Base-by-base conservation (phyloP, 2,113 vertebrate species). In the Corythoichthys haematopterus region DNA sequence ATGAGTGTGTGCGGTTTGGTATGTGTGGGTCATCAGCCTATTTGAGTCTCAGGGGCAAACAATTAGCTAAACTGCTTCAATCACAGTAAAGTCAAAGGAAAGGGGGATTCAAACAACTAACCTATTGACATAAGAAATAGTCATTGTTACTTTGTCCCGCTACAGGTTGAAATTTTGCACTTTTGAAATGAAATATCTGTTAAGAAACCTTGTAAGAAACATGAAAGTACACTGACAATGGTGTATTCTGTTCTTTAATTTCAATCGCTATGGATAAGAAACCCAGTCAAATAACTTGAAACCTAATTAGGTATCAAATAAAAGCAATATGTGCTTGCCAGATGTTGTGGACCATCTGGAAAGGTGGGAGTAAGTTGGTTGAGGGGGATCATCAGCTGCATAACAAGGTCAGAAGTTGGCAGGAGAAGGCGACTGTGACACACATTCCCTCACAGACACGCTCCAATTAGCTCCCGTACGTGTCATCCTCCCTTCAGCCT, bases 321-420 rank as follows among this genome's bases (percentile, higher is more conserved):
- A 53, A 43, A 14, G 13, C 35, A 5, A 56, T 60, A 58, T 68
- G 67, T 28, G 68, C 40, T 7, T 20, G 65, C 66, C 75, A 84
- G 79, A 85, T 83, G 83, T 79, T 60, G 69, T 2, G 20, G 66
- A 74, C 20, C 69, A 50, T 72, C 28, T 3, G 16, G 15, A 3
- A 58, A 45, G 69, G 47, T 37, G 51, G 12, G 68, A 62, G 50
- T 14, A 72, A 53, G 37, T 33, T 33, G 55, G 58, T 16, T 4
- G 58, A 10, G 38, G 58, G 43, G 55, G n/a, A 20, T 45, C 43
- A 45, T 46, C 71, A 67, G 66, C 71, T 62, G 77, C 57, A 67
- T 80, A 87, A 79, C 6, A 64, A 80, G 75, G 72, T 48, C 72
- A 77, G 40, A 70, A 28, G 65, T 45, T n/a, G 68, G 62, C 74